Evolutionary conservation across 2,888 invertebrate species (phyloP).

Genomic region (Sinopyrophorus schimmeli): DNA sequence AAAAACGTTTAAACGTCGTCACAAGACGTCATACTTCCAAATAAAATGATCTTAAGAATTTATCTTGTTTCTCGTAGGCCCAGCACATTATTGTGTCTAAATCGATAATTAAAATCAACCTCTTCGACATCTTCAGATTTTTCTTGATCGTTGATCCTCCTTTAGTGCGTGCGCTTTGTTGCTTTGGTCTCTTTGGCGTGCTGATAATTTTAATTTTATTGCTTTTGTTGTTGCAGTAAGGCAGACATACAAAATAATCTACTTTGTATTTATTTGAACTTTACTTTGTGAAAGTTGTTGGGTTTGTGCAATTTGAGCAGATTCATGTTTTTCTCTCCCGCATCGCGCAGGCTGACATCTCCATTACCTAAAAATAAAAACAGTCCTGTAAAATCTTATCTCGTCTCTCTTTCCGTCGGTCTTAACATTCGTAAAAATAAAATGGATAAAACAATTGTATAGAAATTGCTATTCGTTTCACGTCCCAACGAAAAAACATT

Average conservation of each 20-base stretch:
- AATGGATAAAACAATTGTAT: too few species aligned
- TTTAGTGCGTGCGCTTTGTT: too few species aligned
- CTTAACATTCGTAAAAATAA: too few species aligned
- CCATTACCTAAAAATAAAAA: slow-evolving; percentile 43
- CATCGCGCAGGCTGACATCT: slow-evolving; percentile 27
- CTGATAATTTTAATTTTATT: slow-evolving; percentile 39
- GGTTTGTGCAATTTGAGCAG: slow-evolving; percentile 46
- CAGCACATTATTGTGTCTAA: slow-evolving; percentile 50
- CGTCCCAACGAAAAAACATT: too few species aligned
- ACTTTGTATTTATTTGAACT: slow-evolving; percentile 46
- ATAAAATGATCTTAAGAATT: slow-evolving; percentile 22
- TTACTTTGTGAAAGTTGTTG: slow-evolving; percentile 52
- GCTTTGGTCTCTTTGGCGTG: not conserved
- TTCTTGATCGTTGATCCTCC: slow-evolving; percentile 1
- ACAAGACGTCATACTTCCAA: slow-evolving; percentile 35
- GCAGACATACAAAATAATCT: slow-evolving; percentile 31
- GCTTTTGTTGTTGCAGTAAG: slow-evolving; percentile 43
- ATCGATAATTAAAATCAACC: slow-evolving; percentile 53
- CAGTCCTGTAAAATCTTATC: slow-evolving; percentile 2
- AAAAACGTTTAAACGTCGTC: slow-evolving; percentile 21
- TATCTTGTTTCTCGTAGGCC: slow-evolving; percentile 28
- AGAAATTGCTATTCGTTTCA: too few species aligned
- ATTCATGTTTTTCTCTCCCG: slow-evolving; percentile 43
- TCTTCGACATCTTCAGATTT: slow-evolving; percentile 50
- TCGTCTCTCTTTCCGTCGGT: too few species aligned